Conservation (phyloP, 2,888 invertebrate species). For the Hirtodrosophila alboralis region DNA sequence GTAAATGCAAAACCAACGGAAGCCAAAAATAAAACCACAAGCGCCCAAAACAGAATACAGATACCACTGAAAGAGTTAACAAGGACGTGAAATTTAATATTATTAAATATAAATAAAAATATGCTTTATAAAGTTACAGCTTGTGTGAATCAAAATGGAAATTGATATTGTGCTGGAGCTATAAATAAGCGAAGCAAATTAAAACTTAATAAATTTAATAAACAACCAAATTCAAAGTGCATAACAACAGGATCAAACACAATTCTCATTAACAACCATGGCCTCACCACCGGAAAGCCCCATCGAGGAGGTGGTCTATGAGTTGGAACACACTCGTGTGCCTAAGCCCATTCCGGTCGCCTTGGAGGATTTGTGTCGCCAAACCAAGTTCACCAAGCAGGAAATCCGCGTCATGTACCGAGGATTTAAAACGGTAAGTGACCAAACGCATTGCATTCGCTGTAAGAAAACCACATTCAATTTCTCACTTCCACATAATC, state of each 20-base stretch:
- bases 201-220: slow-evolving; percentile 14
- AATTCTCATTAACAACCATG: slow-evolving; percentile 85
- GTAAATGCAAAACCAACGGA: slow-evolving; percentile 34
- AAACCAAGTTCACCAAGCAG: slow-evolving; percentile 97
- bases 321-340: slow-evolving; percentile 90
- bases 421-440: slow-evolving; percentile 91
- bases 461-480: no score
- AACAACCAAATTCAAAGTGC: slow-evolving; percentile 10
- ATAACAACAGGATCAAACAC: slow-evolving; percentile 13
- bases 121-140: neutral
- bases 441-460: slow-evolving; percentile 10
- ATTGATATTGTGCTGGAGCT: slow-evolving; percentile 40
- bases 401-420: slow-evolving; percentile 99
- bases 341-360: slow-evolving; percentile 94
- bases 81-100: slow-evolving; percentile 18
- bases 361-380: slow-evolving; percentile 94
- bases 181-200: slow-evolving; percentile 31
- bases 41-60: slow-evolving; percentile 8
- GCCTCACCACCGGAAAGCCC: slow-evolving; percentile 94
- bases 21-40: slow-evolving; percentile 25
- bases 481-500: neutral
- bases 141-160: slow-evolving; percentile 37
- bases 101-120: slow-evolving; percentile 6
- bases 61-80: slow-evolving; percentile 13
- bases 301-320: slow-evolving; percentile 93